Evolutionary conservation across 2,797 vertebrate species (phyloP), one percentile per base, ranked within the genome.

Genomic region (Anguilla anguilla): DNA sequence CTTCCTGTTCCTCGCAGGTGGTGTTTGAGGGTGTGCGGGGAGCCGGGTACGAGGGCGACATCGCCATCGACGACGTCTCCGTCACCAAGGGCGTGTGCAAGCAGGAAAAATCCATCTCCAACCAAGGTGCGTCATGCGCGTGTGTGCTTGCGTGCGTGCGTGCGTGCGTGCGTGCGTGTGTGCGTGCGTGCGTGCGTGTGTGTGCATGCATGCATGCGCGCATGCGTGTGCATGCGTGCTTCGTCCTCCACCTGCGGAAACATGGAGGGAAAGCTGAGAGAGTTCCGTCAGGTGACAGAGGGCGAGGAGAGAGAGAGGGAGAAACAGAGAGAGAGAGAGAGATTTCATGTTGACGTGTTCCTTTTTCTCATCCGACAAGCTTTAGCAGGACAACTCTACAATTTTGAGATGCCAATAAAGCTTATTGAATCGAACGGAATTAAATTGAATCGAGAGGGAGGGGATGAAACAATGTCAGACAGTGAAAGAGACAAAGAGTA

Each of bases 1-100:
- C 6, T 88, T 64, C 89, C 64, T 86, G 57, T 57, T 10, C 51
- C 19, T 51, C 90, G 90, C 95, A 99, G 98, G 97, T 99, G 92
- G 97, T 99, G 91, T 99, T 99, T 11, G 98, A 99, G 95, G 98
- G 98, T 55, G 97, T 98, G 69, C 97, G 98, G 88, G 98, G 98
- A 59, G 95, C 95, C 0, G 96, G 97, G 90, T 98, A 97, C 0
- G 97, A 99, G 92, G 98, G 98, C n/a, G 98, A 99, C 91, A 99
- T 99, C 55, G 98, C 98, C 91, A 98, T 99, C 0, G 98, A 99
- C 0, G 98, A 99, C 0, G 97, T 99, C 92, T 98, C 97, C 81
- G 96, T 99, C 94, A 98, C 97, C 91, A 96, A 97, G 67, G 98
- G 98, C 51, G 98, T 98, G 85, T 99, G 98, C 94, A 96, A 96